Evolutionary conservation across 2,797 vertebrate genomes (phyloP).

Genomic region (Phoebastria nigripes): DNA sequence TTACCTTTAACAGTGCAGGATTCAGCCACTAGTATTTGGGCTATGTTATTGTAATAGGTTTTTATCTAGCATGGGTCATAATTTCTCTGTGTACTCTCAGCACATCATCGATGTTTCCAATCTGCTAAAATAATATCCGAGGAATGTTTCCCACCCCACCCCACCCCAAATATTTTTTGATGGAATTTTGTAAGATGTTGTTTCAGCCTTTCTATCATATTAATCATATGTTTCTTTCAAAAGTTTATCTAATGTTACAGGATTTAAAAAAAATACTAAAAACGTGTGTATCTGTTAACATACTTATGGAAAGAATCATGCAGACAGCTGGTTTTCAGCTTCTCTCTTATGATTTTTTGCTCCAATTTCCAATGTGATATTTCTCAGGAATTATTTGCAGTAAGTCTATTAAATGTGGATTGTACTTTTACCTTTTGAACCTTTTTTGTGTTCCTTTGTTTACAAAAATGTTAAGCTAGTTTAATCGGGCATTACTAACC

Average conservation of each 20-base stretch:
- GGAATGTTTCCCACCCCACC: neutral
- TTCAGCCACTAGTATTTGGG: neutral
- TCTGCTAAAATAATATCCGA: neutral
- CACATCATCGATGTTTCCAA: neutral
- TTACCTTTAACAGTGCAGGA: neutral
- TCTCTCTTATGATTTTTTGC: neutral
- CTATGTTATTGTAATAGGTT: neutral
- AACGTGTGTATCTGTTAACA: neutral
- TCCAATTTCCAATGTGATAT: neutral
- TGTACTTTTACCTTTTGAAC: neutral
- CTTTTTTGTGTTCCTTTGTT: neutral
- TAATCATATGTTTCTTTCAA: neutral
- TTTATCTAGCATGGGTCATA: neutral
- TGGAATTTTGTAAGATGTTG: neutral
- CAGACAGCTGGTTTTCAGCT: neutral
- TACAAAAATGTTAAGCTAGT: neutral
- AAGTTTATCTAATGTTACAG: neutral
- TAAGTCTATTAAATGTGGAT: neutral
- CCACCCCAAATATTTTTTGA: neutral
- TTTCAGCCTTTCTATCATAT: neutral
- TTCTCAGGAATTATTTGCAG: neutral
- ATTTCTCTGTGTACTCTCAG: neutral
- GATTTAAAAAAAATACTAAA: neutral
- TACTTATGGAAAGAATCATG: neutral
- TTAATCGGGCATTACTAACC: neutral